Base-by-base conservation (phyloP, 35 echinoderm and acorn worm species). In the Chiridota heheva region DNA sequence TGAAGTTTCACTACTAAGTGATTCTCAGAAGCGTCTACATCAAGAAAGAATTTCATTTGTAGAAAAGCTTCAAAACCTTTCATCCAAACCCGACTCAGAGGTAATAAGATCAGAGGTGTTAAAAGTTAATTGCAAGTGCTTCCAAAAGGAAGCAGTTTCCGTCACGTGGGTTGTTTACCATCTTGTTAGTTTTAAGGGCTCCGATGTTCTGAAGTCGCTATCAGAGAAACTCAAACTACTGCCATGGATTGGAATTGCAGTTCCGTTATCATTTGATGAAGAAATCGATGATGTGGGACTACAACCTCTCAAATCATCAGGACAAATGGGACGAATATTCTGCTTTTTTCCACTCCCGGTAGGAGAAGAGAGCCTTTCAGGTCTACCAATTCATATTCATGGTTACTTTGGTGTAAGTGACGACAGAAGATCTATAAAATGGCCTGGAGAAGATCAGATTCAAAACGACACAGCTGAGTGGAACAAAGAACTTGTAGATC, bases 351-450 rank as follows among this genome's bases (percentile, higher is more conserved):
- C 94, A 17, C 58, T 97, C 4, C 94, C 94, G 32, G 44, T 58
- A 5, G 70, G 81, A 39, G 82, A 87, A 13, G 73, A 84, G 15
- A 81, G 44, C 16, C 28, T 33, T 2, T 87, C 84, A 16, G 88
- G 84, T 17, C 82, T 97, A 63, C 93, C 93, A 10, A 82, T 96
- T 5, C 93, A 96, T 78, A 44, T 96, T 17, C 82, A 96, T 84
- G 93, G 88, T 8, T 90, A 80, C 60, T 96, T 96, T 84, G 93
- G 83, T 40, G 59, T 96, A 5, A 78, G 68, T 26, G 78, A 86
- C 41, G 73, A 96, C 39, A 82, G 92, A 27, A 73, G 87, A 2
- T 62, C 66, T 42, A 55, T 96, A 8, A 91, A 91, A 63, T 91
- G 93, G 88, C 88, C 84, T 10, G 88, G 72, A 37, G 44, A 45